Percentiles rank a stretch among this genome's conserved stretches.
These are phyloP conservation scores for Diploscapter pachys DNA, from an alignment of 1,140 invertebrate genomes.

Conservation along the genomic window DNA sequence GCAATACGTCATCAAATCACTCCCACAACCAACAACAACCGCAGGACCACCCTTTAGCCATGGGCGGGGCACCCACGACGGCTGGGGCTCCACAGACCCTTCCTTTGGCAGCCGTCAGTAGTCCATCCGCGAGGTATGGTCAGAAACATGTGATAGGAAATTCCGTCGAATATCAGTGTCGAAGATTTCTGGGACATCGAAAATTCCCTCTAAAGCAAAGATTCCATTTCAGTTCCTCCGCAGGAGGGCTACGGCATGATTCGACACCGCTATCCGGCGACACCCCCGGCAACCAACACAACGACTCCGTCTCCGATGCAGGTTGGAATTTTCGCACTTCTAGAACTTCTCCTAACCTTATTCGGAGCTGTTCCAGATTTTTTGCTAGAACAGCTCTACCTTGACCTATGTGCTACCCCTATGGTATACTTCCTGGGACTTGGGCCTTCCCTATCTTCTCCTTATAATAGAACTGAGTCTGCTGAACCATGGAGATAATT, in stretches of 20 bases:
- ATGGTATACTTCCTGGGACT: too few species aligned
- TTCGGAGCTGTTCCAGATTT: too few species aligned
- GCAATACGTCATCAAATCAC: conserved; percentile 46
- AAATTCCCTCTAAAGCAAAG: neutral
- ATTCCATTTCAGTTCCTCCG: conserved; percentile 24
- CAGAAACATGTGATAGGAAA: neutral
- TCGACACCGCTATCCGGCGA: conserved; percentile 37
- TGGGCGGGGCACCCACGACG: conserved; percentile 64
- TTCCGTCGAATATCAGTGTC: too few species aligned
- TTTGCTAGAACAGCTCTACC: too few species aligned
- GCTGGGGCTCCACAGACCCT: conserved; percentile 41
- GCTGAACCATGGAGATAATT: too few species aligned
- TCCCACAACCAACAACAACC: conserved; percentile 68
- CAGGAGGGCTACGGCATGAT: conserved; percentile 34
- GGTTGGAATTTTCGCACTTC: conserved; percentile 5
- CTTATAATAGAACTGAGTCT: too few species aligned
- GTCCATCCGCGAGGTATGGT: conserved; percentile 37
- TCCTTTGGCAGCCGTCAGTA: conserved; percentile 38
- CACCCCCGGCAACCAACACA: conserved; percentile 14
- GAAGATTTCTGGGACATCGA: neutral
- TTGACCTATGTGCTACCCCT: too few species aligned
- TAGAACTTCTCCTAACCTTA: too few species aligned
- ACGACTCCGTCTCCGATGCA: conserved; percentile 40
- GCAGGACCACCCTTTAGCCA: conserved; percentile 76
- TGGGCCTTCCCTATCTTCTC: too few species aligned